Conservation (phyloP, 2,797 vertebrate genomes). For the Melanotaenia trifasciata region DNA sequence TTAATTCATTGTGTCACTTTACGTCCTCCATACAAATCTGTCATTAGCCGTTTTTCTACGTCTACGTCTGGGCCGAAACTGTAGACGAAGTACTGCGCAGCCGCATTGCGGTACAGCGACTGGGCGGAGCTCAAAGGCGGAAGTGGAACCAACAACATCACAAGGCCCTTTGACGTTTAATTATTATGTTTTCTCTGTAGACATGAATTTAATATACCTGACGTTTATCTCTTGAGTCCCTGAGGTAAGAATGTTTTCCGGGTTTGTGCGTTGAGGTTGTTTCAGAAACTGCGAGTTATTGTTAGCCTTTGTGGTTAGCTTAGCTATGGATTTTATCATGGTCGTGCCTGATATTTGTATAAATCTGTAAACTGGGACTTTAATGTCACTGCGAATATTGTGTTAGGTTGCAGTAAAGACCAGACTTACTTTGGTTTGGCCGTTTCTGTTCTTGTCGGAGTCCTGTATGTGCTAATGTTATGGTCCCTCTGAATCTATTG, state of each 20-base stretch:
- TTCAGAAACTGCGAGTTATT: accelerated
- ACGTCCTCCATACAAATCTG: too few species aligned
- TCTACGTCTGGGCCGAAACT: too few species aligned
- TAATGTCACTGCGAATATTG: too few species aligned
- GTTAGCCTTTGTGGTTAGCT: constrained; percentile 18
- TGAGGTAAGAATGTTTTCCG: constrained; percentile 3
- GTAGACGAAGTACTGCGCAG: too few species aligned
- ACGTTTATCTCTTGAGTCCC: not conserved
- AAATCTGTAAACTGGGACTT: not conserved
- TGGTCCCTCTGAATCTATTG: too few species aligned
- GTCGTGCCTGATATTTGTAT: not conserved
- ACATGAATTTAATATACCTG: not conserved
- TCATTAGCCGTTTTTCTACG: too few species aligned
- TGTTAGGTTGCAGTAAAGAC: too few species aligned
- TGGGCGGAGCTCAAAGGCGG: constrained; percentile 24
- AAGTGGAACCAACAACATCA: constrained; percentile 31
- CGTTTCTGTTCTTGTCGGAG: too few species aligned
- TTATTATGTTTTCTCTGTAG: not conserved
- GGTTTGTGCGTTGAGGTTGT: not conserved
- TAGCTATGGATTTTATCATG: constrained; percentile 1
- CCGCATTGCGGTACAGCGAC: not conserved
- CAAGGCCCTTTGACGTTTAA: not conserved
- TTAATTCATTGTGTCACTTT: too few species aligned
- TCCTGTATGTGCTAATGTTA: too few species aligned
- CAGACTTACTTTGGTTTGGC: too few species aligned